Evolutionary conservation across 37 sponge, comb jelly and placozoan genomes (phyloP).

Genomic region (Beroe forskalii): DNA sequence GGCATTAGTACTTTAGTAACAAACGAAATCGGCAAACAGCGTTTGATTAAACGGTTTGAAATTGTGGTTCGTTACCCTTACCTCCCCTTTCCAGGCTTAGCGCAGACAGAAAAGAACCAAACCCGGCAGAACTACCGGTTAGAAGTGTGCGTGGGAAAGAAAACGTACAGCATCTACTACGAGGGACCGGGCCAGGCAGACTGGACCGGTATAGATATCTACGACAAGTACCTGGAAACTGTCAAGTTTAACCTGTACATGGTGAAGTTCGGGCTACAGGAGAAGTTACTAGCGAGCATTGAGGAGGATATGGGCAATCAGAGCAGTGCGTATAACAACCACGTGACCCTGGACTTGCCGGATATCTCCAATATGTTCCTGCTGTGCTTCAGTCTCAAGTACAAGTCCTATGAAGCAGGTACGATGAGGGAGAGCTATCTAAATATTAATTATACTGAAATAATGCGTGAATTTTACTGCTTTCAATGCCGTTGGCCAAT

Average conservation of each 20-base stretch:
- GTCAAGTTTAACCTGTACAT: constrained; percentile 56
- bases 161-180: constrained; percentile 56
- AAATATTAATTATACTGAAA: too few species aligned
- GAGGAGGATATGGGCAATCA: constrained; percentile 29
- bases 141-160: constrained; percentile 32
- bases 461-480: too few species aligned
- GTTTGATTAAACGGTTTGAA: too few species aligned
- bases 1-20: too few species aligned
- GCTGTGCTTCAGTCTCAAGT: neutral
- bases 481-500: too few species aligned
- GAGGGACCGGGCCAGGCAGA: constrained; percentile 37
- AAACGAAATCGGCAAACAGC: too few species aligned
- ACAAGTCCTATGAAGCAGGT: constrained; percentile 56
- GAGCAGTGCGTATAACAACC: neutral
- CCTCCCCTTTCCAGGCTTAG: constrained; percentile 17
- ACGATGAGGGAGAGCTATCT: too few species aligned
- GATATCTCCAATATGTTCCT: constrained; percentile 53
- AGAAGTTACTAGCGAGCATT: constrained; percentile 38
- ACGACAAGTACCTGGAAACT: constrained; percentile 34
- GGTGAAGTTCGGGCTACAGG: constrained; percentile 63
- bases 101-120: neutral
- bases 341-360: constrained; percentile 48
- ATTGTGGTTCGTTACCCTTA: too few species aligned
- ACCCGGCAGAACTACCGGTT: constrained; percentile 25
- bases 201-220: constrained; percentile 48